Evolutionary conservation across 1,140 invertebrate genomes (phyloP), one percentile per base, ranked within the genome.

Genomic region (Caenorhabditis brenneri): DNA sequence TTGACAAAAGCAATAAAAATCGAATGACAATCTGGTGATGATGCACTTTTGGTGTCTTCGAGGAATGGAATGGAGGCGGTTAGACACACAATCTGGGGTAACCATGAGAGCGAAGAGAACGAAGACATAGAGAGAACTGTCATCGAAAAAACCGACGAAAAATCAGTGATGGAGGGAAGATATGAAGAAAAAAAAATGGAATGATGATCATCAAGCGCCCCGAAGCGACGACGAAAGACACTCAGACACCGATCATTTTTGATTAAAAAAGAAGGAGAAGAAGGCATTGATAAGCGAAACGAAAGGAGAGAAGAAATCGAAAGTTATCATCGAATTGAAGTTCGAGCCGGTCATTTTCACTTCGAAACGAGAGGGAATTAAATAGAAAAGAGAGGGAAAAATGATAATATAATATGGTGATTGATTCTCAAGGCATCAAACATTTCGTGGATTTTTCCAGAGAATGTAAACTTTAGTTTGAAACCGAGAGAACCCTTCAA

Each of bases 31-130:
- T 60, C 58, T 16, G 29, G 12, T 60, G 29, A 74, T 10, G 15
- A 19, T 74, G 65, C 65, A 74, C 65, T 74, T 74, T 74, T 42
- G 65, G 46, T n/a, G n/a, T n/a, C n/a, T n/a, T n/a, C n/a, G n/a
- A n/a, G n/a, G n/a, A n/a, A n/a, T n/a, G n/a, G n/a, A n/a, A 24
- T 42, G 36, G 42, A 19, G 46, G 10, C 36, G 65, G 27, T 74
- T 42, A 27, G 33, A 36, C n/a, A n/a, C n/a, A n/a, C n/a, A 36
- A 74, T 42, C 19, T 55, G 24, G 53, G 53, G 19, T 55, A 22
- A n/a, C 12, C 22, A 42, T n/a, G 12, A 74, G 65, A 74, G 22
- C 3, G 33, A 36, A 22, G 22, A 22, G 12, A 51, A 22, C 7
- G n/a, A n/a, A n/a, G n/a, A n/a, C 19, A 55, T 22, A 55, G 24